Evolutionary conservation across 2,888 invertebrate genomes (phyloP).

Genomic region (Lepas anatifera): DNA sequence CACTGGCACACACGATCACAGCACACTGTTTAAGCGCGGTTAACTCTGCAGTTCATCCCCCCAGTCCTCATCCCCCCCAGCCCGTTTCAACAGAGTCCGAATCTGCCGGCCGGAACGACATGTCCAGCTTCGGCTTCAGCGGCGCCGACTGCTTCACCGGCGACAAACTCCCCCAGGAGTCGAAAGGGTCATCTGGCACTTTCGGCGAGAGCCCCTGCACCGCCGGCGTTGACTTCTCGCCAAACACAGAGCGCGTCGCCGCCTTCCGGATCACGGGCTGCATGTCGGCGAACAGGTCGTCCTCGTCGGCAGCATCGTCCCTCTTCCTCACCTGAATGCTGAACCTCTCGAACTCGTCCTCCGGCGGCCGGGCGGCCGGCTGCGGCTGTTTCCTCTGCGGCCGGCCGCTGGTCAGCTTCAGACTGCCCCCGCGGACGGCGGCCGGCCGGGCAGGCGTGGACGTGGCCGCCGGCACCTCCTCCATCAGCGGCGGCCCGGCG

Average conservation of each 20-base stretch:
- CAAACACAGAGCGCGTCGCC: neutral
- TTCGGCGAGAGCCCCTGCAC: neutral
- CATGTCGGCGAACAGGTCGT: neutral
- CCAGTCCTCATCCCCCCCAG: neutral
- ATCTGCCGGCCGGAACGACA: neutral
- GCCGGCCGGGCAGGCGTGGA: neutral
- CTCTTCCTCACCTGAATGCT: neutral
- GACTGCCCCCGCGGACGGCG: neutral
- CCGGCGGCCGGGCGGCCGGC: neutral
- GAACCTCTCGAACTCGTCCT: neutral
- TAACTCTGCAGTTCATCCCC: neutral
- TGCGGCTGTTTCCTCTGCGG: neutral
- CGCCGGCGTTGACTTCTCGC: neutral
- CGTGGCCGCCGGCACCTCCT: neutral
- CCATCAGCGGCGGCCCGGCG: neutral
- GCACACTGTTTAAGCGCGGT: too few relatives aligned
- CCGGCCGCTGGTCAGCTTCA: neutral
- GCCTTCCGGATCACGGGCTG: neutral
- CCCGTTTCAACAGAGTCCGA: neutral
- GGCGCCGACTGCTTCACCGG: neutral
- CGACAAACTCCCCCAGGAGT: too few relatives aligned
- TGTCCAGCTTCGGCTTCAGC: neutral
- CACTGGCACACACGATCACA: too few relatives aligned
- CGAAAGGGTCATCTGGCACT: too few relatives aligned
- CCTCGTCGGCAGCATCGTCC: neutral